phyloP scores from a whole-genome alignment of 2,888 invertebrate species.

The Caenorhabditis sp. region DNA sequence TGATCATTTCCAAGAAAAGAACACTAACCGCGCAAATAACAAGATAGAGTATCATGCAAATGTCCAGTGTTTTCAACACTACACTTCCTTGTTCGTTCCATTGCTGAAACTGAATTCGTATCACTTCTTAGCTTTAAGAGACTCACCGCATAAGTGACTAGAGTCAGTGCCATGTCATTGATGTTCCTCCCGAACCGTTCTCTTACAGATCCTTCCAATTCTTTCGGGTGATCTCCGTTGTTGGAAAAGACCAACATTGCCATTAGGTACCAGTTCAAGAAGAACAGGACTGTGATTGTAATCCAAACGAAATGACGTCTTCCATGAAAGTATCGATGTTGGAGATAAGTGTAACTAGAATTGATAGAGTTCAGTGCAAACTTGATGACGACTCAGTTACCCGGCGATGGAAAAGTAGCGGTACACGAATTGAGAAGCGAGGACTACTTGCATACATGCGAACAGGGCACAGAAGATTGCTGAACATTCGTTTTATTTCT shows the following conservation, averaged over 20 bases:
- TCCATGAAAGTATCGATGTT: constrained; percentile 25
- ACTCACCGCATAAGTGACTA: constrained; percentile 37
- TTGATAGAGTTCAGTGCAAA: too few relatives aligned
- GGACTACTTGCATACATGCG: constrained; percentile 35
- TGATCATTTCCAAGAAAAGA: too few relatives aligned
- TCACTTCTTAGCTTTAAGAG: neutral
- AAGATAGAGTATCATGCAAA: constrained; percentile 32
- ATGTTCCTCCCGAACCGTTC: constrained; percentile 36
- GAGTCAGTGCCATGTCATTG: constrained; percentile 35
- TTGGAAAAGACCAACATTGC: constrained; percentile 16
- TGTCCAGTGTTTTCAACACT: neutral
- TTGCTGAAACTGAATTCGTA: constrained; percentile 12
- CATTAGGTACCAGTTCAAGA: constrained; percentile 31
- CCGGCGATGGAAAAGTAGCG: constrained; percentile 19
- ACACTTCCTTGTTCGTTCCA: constrained; percentile 1
- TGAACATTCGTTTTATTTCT: constrained; percentile 4
- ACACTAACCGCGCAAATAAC: constrained; percentile 17
- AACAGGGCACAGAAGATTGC: constrained; percentile 28
- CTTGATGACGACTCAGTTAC: too few relatives aligned
- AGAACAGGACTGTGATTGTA: constrained; percentile 12
- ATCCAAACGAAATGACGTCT: constrained; percentile 35
- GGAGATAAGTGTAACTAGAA: constrained; percentile 4
- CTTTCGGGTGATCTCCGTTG: constrained; percentile 33
- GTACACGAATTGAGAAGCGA: constrained; percentile 35
- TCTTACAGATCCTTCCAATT: constrained; percentile 11